A percentile compares a stretch with the other conserved stretches of the same genome.
Conservation (phyloP, 2,797 vertebrate genomes). For the Enteromius trimaculatus region DNA sequence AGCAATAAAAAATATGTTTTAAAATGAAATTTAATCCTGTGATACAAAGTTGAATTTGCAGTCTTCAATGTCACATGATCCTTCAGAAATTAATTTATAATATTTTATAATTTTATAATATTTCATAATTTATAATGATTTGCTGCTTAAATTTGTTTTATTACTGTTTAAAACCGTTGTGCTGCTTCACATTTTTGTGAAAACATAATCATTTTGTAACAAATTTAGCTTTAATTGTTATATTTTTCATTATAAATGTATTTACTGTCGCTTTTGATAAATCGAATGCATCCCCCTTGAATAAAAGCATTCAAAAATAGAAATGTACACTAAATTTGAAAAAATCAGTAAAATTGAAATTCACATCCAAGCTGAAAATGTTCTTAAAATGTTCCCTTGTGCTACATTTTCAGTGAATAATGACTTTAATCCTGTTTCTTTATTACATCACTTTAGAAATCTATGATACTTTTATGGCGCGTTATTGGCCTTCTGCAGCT, state of each 20-base stretch:
- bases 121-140: not conserved
- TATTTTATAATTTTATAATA: too few relatives aligned
- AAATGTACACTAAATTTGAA: not conserved
- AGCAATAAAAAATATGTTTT: not conserved
- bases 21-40: not conserved
- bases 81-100: too few relatives aligned
- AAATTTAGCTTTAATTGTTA: not conserved
- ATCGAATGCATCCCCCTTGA: not conserved
- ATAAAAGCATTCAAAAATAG: not conserved
- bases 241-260: not conserved
- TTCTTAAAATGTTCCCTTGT: not conserved
- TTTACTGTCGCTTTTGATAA: not conserved
- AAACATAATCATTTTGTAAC: not conserved
- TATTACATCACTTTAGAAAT: too few relatives aligned
- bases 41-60: not conserved
- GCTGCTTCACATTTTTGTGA: not conserved
- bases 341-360: not conserved
- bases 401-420: not conserved
- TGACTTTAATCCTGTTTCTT: not conserved
- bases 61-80: not conserved
- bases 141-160: not conserved
- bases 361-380: not conserved
- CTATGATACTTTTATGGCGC: not conserved
- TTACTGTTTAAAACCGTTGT: not conserved
- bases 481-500: not conserved